Base-by-base conservation (phyloP, 1,140 invertebrate species). In the Drosophila quadrilineata region DNA sequence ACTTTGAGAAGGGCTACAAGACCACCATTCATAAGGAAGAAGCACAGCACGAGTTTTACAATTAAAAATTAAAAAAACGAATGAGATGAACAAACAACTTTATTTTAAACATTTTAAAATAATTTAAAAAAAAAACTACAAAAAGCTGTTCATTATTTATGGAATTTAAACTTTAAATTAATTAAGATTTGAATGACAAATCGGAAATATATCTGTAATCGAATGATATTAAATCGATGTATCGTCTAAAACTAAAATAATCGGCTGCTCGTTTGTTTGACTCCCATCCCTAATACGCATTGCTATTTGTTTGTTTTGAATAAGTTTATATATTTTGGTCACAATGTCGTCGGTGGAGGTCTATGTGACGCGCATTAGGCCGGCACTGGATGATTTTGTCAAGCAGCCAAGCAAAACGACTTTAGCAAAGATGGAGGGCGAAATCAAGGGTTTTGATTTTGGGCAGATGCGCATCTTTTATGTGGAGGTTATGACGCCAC, bases 1-100 rank as follows among this genome's bases (percentile, higher is more conserved):
- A 99, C 90, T 99, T 99, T 89, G 98, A 99, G 89, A 99, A 99
- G 96, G 92, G 92, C n/a, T 99, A 99, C 91, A 99, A 99, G 88
- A 98, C 99, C 87, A 99, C 99, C 88, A 98, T 99, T 63, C 99
- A 99, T 91, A 99, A 99, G 88, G 98, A 99, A 90, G 98, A 99
- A 91, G 95, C 96, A 70, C 98, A 99, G 91, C 98, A 99, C 87
- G 98, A 99, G 90, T 99, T 99, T 91, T 99, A 99, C 89, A 99
- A 99, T 93, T 99, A 98, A 95, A 14, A 24, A 33, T 56, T 40
- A 28, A 53, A 10, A 9, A 10, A 46, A 10, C 4, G 5, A 6
- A n/a, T 45, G 33, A 21, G 21, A 1, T 10, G 38, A 28, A 24
- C 6, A 10, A 38, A 28, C 1, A 43, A 24, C 1, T 14, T 12